phyloP scores from a whole-genome alignment of 2,113 vertebrate genomes.

The Chrysochloris asiatica region DNA sequence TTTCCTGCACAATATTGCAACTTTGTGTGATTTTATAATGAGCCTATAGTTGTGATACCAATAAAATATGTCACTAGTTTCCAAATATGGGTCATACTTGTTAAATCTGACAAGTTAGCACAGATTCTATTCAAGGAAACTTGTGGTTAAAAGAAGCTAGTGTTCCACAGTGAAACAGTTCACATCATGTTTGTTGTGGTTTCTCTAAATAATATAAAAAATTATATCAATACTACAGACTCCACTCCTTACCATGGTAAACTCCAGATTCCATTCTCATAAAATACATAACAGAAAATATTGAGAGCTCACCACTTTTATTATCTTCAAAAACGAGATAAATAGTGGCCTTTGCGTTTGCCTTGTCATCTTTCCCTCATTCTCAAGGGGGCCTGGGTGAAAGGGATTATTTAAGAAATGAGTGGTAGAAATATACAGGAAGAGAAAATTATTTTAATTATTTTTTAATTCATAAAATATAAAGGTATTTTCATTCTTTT shows the following conservation, averaged over 20 bases:
- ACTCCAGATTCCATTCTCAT: background rate
- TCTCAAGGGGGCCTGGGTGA: background rate
- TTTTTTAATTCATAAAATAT: background rate
- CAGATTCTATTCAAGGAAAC: constrained; percentile 57
- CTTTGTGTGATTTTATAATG: constrained; percentile 83
- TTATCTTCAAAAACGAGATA: background rate
- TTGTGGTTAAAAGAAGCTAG: constrained; percentile 40
- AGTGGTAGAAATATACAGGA: background rate
- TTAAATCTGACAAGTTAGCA: constrained; percentile 53
- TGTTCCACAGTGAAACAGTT: constrained; percentile 5
- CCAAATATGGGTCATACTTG: constrained; percentile 65
- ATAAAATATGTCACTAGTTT: constrained; percentile 75
- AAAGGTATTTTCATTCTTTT: background rate
- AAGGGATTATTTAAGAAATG: background rate
- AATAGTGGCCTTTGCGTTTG: no score
- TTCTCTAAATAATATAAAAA: background rate
- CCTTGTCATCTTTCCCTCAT: background rate
- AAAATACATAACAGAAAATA: background rate
- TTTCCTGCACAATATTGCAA: constrained; percentile 80
- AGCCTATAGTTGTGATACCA: constrained; percentile 79
- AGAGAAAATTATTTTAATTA: background rate
- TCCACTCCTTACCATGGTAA: fast-evolving
- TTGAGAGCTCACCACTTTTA: background rate
- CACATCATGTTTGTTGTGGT: background rate
- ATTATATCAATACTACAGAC: no score